These are phyloP conservation scores for Cyclina sinensis DNA, from an alignment of 1,140 invertebrate genomes.

Conservation along the genomic window DNA sequence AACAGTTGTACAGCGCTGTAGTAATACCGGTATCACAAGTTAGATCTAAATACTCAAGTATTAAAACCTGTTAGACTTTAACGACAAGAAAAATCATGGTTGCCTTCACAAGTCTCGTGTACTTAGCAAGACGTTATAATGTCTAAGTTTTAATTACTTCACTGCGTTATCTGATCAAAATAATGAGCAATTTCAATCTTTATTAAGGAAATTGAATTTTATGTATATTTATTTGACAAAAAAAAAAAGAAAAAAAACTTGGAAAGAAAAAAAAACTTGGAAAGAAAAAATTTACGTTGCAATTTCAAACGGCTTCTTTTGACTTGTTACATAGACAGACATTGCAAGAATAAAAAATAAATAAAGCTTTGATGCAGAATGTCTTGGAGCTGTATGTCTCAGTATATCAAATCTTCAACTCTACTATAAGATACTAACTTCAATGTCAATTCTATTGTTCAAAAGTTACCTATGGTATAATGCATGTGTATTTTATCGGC, in stretches of 20 bases:
- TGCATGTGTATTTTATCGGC: too few relatives aligned
- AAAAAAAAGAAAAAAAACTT: too few relatives aligned
- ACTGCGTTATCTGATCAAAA: background rate
- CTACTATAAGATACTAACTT: too few relatives aligned
- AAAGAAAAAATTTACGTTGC: background rate
- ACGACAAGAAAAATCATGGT: background rate
- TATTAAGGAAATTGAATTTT: constrained; percentile 27
- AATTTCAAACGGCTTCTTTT: background rate
- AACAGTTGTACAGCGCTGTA: constrained; percentile 14
- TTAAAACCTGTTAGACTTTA: constrained; percentile 18
- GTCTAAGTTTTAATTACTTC: constrained; percentile 20
- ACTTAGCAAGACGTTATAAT: background rate
- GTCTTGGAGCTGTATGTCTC: too few relatives aligned
- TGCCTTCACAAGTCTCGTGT: background rate
- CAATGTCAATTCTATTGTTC: too few relatives aligned
- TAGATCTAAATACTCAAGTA: constrained; percentile 12
- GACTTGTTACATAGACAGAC: too few relatives aligned
- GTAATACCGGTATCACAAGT: background rate
- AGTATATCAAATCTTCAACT: too few relatives aligned
- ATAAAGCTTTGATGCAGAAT: too few relatives aligned
- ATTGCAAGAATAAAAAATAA: too few relatives aligned
- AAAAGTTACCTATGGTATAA: too few relatives aligned
- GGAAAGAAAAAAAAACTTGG: background rate
- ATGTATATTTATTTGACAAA: background rate
- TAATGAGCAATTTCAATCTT: constrained; percentile 1